These are phyloP conservation scores for Apostichopus californicus DNA, from an alignment of 35 echinoderm and acorn worm genomes.

Conservation along the genomic window DNA sequence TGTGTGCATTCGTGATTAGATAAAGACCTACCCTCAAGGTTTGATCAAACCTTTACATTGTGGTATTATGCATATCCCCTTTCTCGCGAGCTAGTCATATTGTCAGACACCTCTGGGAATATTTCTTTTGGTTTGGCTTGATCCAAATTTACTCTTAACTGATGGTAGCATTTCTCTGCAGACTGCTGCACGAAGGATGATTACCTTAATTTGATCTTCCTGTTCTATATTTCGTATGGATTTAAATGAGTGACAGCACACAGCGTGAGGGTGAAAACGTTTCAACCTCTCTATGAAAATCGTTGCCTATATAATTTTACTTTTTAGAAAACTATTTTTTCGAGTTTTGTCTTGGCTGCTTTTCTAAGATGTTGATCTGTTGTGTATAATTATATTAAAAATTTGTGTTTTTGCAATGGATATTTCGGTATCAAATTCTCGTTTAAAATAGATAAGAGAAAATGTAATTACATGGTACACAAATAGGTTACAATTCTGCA, in stretches of 20 bases:
- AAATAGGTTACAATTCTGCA: too few species aligned
- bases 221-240: not conserved
- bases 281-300: too few species aligned
- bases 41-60: constrained; percentile 25
- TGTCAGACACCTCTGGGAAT: constrained; percentile 38
- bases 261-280: too few species aligned
- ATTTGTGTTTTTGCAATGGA: too few species aligned
- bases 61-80: constrained; percentile 23
- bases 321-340: too few species aligned
- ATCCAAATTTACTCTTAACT: constrained; percentile 31
- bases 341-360: too few species aligned
- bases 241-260: not conserved
- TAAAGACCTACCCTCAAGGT: constrained; percentile 24
- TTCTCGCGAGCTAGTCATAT: constrained; percentile 7
- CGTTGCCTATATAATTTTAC: too few species aligned
- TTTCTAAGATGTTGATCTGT: too few species aligned
- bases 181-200: not conserved
- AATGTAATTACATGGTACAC: too few species aligned
- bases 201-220: not conserved
- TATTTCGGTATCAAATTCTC: too few species aligned
- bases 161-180: not conserved
- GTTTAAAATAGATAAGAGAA: too few species aligned
- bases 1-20: constrained; percentile 46
- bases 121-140: constrained; percentile 22
- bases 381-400: too few species aligned